Evolutionary conservation across 2,888 invertebrate genomes (phyloP).

Genomic region (Coenonympha arcania): DNA sequence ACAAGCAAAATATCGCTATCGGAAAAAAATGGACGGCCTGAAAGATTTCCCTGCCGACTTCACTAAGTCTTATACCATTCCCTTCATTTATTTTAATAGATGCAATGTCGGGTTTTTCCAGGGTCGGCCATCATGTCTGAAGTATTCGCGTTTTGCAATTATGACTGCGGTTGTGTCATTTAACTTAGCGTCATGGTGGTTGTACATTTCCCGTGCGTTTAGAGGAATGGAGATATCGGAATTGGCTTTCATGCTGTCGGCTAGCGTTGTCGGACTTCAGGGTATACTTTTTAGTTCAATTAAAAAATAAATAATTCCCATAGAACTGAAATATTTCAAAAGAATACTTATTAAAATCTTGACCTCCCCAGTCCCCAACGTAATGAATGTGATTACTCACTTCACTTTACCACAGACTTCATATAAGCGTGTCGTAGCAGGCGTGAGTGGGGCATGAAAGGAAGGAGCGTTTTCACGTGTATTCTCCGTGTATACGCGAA

Average conservation of each 20-base stretch:
- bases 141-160: neutral
- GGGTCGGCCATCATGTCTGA: neutral
- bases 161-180: neutral
- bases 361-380: too few species aligned
- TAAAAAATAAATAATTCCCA: too few species aligned
- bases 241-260: neutral
- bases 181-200: neutral
- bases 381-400: too few species aligned
- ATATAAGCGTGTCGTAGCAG: too few species aligned
- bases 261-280: neutral
- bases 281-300: too few species aligned
- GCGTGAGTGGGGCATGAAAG: too few species aligned
- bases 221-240: neutral
- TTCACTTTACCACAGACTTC: too few species aligned
- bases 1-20: neutral
- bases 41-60: conserved; percentile 2
- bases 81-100: neutral
- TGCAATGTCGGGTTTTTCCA: neutral
- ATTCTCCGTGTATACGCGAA: too few species aligned
- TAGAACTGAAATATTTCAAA: neutral
- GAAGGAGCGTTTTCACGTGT: too few species aligned
- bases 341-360: neutral
- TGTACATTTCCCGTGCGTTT: neutral
- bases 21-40: conserved; percentile 4
- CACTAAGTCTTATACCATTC: neutral